Evolutionary conservation across 2,113 vertebrate genomes (phyloP).

Genomic region (Corynorhinus townsendii): DNA sequence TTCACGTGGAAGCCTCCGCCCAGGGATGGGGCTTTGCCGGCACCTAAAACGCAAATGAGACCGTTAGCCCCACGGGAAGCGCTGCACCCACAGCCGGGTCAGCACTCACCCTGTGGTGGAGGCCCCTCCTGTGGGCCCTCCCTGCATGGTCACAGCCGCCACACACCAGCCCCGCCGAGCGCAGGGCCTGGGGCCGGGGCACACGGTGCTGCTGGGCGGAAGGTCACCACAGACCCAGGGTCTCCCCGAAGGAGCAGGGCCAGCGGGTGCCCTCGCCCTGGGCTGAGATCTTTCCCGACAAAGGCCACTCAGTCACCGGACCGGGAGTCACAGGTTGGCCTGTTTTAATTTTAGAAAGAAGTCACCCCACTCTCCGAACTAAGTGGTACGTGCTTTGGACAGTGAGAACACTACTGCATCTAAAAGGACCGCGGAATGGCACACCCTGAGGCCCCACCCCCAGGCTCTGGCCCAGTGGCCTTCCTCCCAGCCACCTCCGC

Average conservation of each 20-base stretch:
- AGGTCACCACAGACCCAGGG: too few relatives aligned
- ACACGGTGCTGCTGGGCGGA: neutral
- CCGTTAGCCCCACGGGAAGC: neutral
- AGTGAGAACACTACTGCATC: rapidly evolving
- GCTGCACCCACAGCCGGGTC: too few relatives aligned
- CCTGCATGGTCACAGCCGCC: rapidly evolving
- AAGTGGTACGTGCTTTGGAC: neutral
- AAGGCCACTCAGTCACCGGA: neutral
- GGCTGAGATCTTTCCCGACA: neutral
- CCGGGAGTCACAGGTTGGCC: neutral
- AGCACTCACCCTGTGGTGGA: rapidly evolving
- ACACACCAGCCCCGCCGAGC: neutral
- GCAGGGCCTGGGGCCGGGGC: rapidly evolving
- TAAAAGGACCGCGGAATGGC: neutral
- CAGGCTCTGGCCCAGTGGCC: rapidly evolving
- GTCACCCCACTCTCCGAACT: rapidly evolving
- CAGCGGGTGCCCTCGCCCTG: neutral
- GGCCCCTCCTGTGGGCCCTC: too few relatives aligned
- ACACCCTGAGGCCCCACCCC: neutral
- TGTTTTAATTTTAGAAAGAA: neutral
- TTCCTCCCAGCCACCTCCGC: neutral
- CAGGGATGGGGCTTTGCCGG: conserved; percentile 84
- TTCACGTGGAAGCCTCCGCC: conserved; percentile 88
- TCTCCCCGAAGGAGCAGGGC: neutral
- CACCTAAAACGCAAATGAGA: conserved; percentile 73